A percentile compares a stretch with the other conserved stretches of the same genome.
Conservation (phyloP, 1,140 invertebrate genomes). For the Scylla paramamosain region DNA sequence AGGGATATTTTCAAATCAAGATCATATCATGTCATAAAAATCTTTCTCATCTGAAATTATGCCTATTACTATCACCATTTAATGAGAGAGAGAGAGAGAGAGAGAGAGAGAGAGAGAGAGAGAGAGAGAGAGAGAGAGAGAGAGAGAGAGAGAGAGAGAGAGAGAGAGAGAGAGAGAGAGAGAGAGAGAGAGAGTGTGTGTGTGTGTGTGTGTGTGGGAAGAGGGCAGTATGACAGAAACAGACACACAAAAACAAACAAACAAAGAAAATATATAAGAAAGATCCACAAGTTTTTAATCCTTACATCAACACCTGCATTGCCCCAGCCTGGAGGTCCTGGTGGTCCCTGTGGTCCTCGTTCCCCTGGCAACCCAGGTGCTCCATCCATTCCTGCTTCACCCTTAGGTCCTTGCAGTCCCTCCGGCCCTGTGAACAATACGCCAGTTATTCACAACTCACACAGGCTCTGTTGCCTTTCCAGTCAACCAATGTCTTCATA, state of each 20-base stretch:
- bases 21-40: no score
- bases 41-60: background rate
- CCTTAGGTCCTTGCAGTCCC: conserved; percentile 64
- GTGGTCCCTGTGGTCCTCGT: conserved; percentile 58
- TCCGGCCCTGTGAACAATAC: conserved; percentile 39
- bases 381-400: conserved; percentile 60
- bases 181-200: no score
- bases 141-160: no score
- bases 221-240: background rate
- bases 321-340: conserved; percentile 60
- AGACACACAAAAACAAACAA: background rate
- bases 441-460: background rate
- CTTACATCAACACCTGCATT: conserved; percentile 64
- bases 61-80: no score
- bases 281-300: background rate
- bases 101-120: no score
- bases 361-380: conserved; percentile 58
- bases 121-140: no score
- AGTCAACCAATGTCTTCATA: background rate
- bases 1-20: no score
- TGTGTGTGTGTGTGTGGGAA: no score
- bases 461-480: background rate
- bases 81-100: background rate
- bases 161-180: no score
- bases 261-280: background rate